Evolutionary conservation across 2,113 vertebrate species (phyloP), one percentile per base, ranked within the genome.

Genomic region (Carassius carassius): DNA sequence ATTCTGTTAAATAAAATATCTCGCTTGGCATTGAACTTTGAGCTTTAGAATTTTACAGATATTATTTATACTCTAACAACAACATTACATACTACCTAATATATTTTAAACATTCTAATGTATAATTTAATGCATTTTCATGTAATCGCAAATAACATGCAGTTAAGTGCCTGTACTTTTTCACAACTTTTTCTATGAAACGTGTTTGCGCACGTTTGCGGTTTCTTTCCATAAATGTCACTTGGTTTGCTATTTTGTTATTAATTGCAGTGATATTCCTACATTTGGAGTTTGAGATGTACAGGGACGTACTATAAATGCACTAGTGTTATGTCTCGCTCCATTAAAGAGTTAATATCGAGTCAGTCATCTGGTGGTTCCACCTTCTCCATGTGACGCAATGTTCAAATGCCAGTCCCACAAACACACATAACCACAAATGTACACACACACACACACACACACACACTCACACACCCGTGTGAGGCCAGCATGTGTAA

Each of bases 371-470:
- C 73, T 78, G 67, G 37, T 79, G 67, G 82, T 35, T 56, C 85
- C 76, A 23, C 89, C 89, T 37, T 58, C 78, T 78, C 25, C 44
- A 73, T 83, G 76, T 90, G 89, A 88, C 87, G 88, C 87, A 88
- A 84, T 77, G 84, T 84, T 84, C 74, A 84, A 32, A 54, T 88
- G 87, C 75, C 86, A 85, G 65, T 80, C 79, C 67, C 85, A 87
- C 84, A 87, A 78, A 86, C 78, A 63, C 84, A 74, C 81, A 83
- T 74, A 85, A 78, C 82, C 84, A 78, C 74, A 79, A 41, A 41
- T 41, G 7, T 23, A 62, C 81, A 81, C 76, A 54, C 81, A 81
- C 76, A 87, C 54, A 86, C 56, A 44, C 82, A 84, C 84, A 83
- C 78, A 86, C 32, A 78, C 74, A 79, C 23, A 81, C 76, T 86